Evolutionary conservation across 2,797 vertebrate species (phyloP), one percentile per base, ranked within the genome.

Genomic region (Dromococcyx pavoninus): DNA sequence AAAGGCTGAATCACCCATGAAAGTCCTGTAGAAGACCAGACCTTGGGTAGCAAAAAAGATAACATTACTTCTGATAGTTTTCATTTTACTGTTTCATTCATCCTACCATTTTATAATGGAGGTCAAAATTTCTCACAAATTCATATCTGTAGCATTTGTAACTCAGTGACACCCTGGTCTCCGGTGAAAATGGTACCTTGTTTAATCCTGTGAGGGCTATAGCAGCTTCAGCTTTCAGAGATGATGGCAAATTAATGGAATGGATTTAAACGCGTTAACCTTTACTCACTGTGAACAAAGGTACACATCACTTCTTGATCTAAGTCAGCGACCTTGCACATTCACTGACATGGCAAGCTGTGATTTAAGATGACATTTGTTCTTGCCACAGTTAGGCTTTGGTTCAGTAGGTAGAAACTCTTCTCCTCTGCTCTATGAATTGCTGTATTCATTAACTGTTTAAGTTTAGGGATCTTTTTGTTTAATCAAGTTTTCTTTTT

Each of bases 351-450:
- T 22, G 44, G 37, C 56, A 76, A 61, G 44, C 64, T 14, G 75
- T 64, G 75, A 92, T 95, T 81, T 69, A 84, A 85, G 75, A 56
- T 89, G 75, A 85, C 70, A 74, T 92, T 87, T 95, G 27, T 70
- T 92, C 64, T 80, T 71, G 73, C 39, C n/a, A 15, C 1, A 3
- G 1, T 77, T 41, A 39, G 51, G 13, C 46, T 60, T 53, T 56
- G 80, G 72, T 53, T 95, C 91, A 90, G 48, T 66, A 86, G 72
- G 30, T 74, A 69, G 64, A 54, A 80, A 37, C 61, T 89, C 61
- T 53, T 24, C 39, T 80, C 11, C 67, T 86, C 48, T 78, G 67
- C 60, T 91, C 70, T 85, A 33, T 8, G 7, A 83, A 27, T 33
- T 76, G 35, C 10, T 46, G 37, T 48, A 56, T 57, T 91, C 2